Percentiles rank a stretch among this genome's conserved stretches.
phyloP scores from a whole-genome alignment of 2,113 vertebrate species.

The Etia nguti region DNA sequence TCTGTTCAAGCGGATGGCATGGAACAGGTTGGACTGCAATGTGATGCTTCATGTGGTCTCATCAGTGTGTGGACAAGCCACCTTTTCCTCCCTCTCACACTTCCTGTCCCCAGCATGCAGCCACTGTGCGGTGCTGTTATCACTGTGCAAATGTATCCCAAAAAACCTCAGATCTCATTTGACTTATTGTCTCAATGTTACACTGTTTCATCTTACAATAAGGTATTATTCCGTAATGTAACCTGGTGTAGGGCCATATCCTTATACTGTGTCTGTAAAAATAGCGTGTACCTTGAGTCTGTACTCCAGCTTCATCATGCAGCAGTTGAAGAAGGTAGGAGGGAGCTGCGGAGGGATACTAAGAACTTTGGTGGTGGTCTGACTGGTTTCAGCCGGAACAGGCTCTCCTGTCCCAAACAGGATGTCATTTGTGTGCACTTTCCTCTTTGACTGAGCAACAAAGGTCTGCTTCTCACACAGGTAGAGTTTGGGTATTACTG shows the following conservation, averaged over 20 bases:
- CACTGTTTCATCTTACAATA: not conserved
- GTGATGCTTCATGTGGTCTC: conserved; percentile 5
- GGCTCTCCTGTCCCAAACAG: conserved; percentile 37
- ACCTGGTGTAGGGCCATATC: not conserved
- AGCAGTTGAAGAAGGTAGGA: conserved; percentile 66
- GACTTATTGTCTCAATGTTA: not conserved
- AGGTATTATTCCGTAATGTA: not conserved
- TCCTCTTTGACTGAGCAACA: conserved; percentile 33
- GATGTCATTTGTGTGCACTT: conserved; percentile 35
- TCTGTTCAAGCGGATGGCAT: not conserved
- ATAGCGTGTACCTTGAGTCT: conserved; percentile 49
- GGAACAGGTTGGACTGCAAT: conserved; percentile 35
- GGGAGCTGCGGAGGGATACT: conserved; percentile 31
- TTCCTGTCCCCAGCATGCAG: not conserved
- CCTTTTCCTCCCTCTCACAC: not conserved
- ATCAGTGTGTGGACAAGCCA: not conserved
- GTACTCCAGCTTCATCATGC: conserved; percentile 66
- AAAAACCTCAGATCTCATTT: not conserved
- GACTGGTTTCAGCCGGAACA: conserved; percentile 26
- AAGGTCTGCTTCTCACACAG: conserved; percentile 67
- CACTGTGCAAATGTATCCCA: not conserved
- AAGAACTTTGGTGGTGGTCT: conserved; percentile 31
- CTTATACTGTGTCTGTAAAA: not conserved
- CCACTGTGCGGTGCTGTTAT: conserved; percentile 6
- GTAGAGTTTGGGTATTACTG: conserved; percentile 53